phyloP scores from a whole-genome alignment of 2,888 invertebrate genomes.

The Zhuqinia jingwanae region DNA sequence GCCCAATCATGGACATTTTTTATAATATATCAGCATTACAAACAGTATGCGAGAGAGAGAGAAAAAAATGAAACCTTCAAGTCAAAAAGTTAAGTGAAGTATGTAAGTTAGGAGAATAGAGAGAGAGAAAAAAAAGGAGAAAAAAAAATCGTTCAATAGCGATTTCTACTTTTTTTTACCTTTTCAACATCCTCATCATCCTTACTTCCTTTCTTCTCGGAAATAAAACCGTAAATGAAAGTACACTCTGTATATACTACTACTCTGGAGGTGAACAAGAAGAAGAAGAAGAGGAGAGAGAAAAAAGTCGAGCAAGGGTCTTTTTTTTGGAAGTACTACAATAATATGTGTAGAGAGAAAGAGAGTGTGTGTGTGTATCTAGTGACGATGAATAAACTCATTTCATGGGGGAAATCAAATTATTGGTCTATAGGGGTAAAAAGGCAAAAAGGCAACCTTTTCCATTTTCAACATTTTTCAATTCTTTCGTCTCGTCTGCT shows the following conservation, averaged over 20 bases:
- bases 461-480: constrained; percentile 45
- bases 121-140: neutral
- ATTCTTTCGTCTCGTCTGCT: constrained; percentile 8
- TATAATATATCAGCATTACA: neutral
- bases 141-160: constrained; percentile 39
- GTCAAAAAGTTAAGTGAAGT: constrained; percentile 57
- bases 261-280: too few species aligned
- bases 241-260: neutral
- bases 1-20: constrained; percentile 36
- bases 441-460: constrained; percentile 31
- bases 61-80: constrained; percentile 40
- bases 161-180: constrained; percentile 9
- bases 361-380: too few species aligned
- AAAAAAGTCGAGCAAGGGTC: too few species aligned
- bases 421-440: constrained; percentile 55
- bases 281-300: too few species aligned
- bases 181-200: constrained; percentile 5
- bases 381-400: constrained; percentile 65
- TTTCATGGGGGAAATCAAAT: constrained; percentile 64
- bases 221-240: constrained; percentile 42
- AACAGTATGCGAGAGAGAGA: neutral
- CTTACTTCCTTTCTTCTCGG: neutral
- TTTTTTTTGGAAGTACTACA: neutral
- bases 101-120: constrained; percentile 29
- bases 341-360: too few species aligned